phyloP scores from a whole-genome alignment of 2,888 invertebrate genomes.

The Merodon equestris region DNA sequence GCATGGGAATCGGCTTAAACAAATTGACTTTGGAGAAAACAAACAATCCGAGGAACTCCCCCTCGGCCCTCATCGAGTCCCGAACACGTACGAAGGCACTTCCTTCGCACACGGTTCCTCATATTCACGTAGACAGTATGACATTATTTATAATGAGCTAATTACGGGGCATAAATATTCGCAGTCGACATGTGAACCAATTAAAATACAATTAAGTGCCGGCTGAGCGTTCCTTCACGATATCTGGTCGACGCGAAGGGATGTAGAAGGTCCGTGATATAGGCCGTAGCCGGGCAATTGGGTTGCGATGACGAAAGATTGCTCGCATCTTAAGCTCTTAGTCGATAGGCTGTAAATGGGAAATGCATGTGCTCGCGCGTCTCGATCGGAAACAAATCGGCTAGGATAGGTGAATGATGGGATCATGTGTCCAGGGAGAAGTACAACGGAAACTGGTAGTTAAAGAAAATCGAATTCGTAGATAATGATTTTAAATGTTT shows the following conservation, averaged over 20 bases:
- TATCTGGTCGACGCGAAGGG: constrained; percentile 25
- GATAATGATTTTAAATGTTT: too few species aligned
- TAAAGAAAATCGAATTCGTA: too few species aligned
- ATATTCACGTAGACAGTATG: constrained; percentile 65
- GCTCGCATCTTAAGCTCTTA: constrained; percentile 14
- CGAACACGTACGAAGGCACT: constrained; percentile 45
- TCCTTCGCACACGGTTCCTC: constrained; percentile 49
- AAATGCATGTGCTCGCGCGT: constrained; percentile 40
- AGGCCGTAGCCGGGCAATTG: neutral
- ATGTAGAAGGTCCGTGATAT: neutral
- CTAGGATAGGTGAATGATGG: too few species aligned
- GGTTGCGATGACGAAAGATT: constrained; percentile 27
- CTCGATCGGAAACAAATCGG: too few species aligned
- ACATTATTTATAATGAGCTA: constrained; percentile 72
- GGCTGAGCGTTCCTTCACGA: constrained; percentile 37
- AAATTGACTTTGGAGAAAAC: constrained; percentile 66
- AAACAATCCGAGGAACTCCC: constrained; percentile 59
- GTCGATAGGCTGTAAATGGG: constrained; percentile 43
- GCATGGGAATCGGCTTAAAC: constrained; percentile 59
- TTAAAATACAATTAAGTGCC: constrained; percentile 71
- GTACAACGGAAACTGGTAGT: too few species aligned
- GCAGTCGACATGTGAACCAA: constrained; percentile 71
- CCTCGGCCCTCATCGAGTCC: constrained; percentile 39
- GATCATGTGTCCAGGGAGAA: too few species aligned
- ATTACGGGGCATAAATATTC: constrained; percentile 71